phyloP scores from a whole-genome alignment of 2,797 vertebrate species.

The Merluccius polli region DNA sequence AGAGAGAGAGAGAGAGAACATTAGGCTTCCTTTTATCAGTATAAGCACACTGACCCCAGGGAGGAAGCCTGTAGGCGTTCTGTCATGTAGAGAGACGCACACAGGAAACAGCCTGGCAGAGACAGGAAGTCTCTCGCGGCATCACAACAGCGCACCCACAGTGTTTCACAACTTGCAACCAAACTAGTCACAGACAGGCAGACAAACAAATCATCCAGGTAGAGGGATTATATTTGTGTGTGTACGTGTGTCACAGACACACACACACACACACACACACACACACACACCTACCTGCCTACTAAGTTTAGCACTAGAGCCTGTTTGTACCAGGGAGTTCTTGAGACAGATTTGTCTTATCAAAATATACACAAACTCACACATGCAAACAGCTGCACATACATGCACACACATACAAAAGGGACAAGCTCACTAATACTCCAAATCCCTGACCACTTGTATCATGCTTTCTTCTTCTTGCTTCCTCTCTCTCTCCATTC shows the following conservation, averaged over 20 bases:
- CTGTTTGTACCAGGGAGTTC: slow-evolving; percentile 35
- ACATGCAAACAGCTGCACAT: slow-evolving; percentile 37
- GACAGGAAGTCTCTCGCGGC: slow-evolving; percentile 55
- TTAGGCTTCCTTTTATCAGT: slow-evolving; percentile 56
- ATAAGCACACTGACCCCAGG: slow-evolving; percentile 42
- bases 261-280: slow-evolving; percentile 23
- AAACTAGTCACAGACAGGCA: slow-evolving; percentile 36
- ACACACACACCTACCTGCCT: slow-evolving; percentile 14
- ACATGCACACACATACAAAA: slow-evolving; percentile 22
- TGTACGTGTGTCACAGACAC: neutral
- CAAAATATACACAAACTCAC: slow-evolving; percentile 45
- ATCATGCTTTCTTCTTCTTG: neutral
- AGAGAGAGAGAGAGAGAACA: slow-evolving; percentile 2
- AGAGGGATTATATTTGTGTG: neutral
- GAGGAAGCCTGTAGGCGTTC: slow-evolving; percentile 61
- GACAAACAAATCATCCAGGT: slow-evolving; percentile 44
- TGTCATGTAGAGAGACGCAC: slow-evolving; percentile 44
- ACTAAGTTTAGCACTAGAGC: slow-evolving; percentile 10
- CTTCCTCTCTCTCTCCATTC: slow-evolving; percentile 10
- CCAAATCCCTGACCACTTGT: slow-evolving; percentile 1
- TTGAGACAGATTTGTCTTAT: slow-evolving; percentile 55
- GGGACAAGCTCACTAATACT: neutral
- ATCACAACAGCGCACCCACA: slow-evolving; percentile 26
- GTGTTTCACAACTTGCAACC: slow-evolving; percentile 31
- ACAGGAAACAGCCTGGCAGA: slow-evolving; percentile 64